A percentile compares a stretch with the other conserved stretches of the same genome.
Conservation (phyloP, 2,888 invertebrate genomes). For the Pyralis farinalis region DNA sequence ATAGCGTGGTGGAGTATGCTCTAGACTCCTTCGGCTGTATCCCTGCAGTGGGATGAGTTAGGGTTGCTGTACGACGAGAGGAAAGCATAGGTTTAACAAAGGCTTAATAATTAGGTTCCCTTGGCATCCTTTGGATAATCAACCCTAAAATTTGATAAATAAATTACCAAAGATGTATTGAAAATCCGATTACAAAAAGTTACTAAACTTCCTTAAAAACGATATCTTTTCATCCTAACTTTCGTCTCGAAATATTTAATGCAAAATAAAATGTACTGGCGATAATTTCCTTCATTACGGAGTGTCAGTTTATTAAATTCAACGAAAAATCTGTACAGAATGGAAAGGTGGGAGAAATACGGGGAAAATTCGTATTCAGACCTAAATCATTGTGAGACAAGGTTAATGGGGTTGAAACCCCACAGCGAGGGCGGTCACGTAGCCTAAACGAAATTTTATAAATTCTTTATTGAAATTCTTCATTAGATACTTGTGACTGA, state of each 20-base stretch:
- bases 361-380: conserved; percentile 61
- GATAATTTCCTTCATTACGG: conserved; percentile 55
- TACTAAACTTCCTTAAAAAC: background rate
- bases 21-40: no score
- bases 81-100: no score
- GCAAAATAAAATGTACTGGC: conserved; percentile 16
- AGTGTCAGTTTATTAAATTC: conserved; percentile 57
- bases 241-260: conserved; percentile 1
- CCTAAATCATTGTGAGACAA: conserved; percentile 74
- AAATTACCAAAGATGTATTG: no score
- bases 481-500: no score
- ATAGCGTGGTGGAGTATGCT: no score
- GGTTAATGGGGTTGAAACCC: conserved; percentile 75
- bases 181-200: background rate
- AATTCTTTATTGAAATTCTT: conserved; percentile 31
- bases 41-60: no score
- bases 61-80: no score
- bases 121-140: no score
- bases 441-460: conserved; percentile 63
- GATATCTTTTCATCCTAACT: background rate
- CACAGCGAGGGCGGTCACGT: conserved; percentile 66
- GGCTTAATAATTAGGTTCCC: no score
- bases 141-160: no score
- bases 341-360: conserved; percentile 53
- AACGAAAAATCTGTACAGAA: conserved; percentile 59